Conservation (phyloP, 1,140 invertebrate species). For the Penaeus chinensis region DNA sequence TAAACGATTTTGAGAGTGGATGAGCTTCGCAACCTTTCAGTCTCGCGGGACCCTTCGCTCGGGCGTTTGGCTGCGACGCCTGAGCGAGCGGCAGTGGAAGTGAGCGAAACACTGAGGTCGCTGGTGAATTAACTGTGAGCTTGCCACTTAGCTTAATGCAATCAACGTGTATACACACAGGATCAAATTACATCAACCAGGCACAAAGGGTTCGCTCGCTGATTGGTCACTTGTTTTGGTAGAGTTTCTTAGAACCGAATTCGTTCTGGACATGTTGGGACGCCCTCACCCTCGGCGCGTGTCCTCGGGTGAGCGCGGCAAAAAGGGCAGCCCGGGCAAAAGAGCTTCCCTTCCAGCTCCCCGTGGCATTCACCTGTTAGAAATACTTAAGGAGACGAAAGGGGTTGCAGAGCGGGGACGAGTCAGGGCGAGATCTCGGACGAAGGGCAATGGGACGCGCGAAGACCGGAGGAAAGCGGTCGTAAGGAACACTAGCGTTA, state of each 20-base stretch:
- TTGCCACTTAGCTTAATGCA: constrained; percentile 64
- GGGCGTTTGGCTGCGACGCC: constrained; percentile 25
- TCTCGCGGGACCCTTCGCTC: constrained; percentile 31
- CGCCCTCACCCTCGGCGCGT: too few relatives aligned
- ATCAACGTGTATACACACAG: constrained; percentile 63
- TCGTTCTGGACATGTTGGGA: constrained; percentile 24
- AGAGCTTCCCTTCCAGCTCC: not conserved
- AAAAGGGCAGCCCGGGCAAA: not conserved
- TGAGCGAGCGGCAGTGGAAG: constrained; percentile 50
- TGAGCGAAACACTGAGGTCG: constrained; percentile 54
- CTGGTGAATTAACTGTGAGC: constrained; percentile 63
- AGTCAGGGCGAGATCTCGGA: not conserved
- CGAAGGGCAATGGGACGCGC: not conserved
- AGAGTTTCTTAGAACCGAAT: constrained; percentile 56
- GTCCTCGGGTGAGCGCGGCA: not conserved
- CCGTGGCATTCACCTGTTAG: too few relatives aligned
- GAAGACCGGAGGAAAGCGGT: constrained; percentile 26
- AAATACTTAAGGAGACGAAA: too few relatives aligned
- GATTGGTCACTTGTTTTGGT: constrained; percentile 61
- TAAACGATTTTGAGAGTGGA: constrained; percentile 59
- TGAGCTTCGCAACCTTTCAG: constrained; percentile 53
- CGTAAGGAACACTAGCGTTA: constrained; percentile 54
- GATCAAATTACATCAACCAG: constrained; percentile 64
- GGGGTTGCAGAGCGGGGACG: not conserved
- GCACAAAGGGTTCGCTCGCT: constrained; percentile 62